Conservation (phyloP, 2,113 vertebrate species). For the Ceyx cyanopectus region DNA sequence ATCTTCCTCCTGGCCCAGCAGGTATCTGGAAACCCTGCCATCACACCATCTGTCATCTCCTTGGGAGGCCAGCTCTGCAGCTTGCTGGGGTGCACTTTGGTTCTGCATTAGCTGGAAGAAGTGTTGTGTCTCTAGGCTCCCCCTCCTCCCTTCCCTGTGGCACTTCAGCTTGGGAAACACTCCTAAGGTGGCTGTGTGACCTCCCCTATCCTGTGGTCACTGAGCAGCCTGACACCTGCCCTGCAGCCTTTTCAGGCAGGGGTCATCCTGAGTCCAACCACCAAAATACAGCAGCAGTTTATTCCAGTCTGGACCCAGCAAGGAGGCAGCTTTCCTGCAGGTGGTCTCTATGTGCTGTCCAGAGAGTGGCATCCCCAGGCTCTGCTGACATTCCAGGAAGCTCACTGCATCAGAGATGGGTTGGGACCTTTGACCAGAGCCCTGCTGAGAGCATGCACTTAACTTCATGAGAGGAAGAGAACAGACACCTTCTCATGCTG, state of each 20-base stretch:
- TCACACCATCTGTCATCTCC: background rate
- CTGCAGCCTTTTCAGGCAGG: background rate
- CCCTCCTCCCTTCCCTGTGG: background rate
- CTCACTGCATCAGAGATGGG: background rate
- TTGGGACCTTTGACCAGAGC: background rate
- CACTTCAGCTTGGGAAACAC: background rate
- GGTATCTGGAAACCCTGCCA: background rate
- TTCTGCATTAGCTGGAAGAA: background rate
- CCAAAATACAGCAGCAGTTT: accelerated
- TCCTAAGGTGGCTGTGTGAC: background rate
- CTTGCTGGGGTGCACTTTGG: background rate
- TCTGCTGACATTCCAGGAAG: background rate
- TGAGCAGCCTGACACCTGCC: background rate
- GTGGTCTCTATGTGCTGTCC: no score
- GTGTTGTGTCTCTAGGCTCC: background rate
- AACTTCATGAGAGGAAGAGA: background rate
- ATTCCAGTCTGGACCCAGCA: accelerated
- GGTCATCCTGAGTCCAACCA: background rate
- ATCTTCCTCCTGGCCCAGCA: background rate
- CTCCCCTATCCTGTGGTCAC: background rate
- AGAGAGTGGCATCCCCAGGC: background rate
- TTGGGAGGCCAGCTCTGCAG: background rate
- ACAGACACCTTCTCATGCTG: background rate
- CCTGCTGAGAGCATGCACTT: background rate
- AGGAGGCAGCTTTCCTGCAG: background rate